Evolutionary conservation across 2,888 invertebrate genomes (phyloP).

Genomic region (Dicyrtomina minuta): DNA sequence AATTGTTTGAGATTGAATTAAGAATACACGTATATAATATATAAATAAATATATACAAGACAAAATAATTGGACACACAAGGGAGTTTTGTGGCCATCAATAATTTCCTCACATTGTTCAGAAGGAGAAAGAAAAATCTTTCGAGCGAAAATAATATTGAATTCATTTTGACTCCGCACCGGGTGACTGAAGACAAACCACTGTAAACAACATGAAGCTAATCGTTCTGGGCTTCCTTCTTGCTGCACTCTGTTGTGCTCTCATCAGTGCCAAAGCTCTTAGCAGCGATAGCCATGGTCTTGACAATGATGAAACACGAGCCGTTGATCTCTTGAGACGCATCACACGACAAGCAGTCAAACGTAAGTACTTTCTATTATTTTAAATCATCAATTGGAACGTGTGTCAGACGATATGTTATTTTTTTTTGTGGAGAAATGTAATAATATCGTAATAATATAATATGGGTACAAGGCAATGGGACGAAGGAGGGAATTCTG

Average conservation of each 20-base stretch:
- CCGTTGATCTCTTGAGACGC: constrained; percentile 45
- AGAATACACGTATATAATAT: no score
- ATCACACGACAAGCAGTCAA: constrained; percentile 44
- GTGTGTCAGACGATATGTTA: not conserved
- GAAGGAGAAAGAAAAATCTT: no score
- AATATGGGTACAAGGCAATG: not conserved
- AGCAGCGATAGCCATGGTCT: constrained; percentile 29
- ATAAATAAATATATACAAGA: no score
- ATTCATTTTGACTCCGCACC: no score
- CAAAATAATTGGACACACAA: no score
- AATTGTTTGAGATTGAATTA: no score
- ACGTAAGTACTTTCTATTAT: constrained; percentile 12
- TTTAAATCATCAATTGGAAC: not conserved
- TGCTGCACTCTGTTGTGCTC: constrained; percentile 37
- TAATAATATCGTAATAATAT: not conserved
- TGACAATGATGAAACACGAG: constrained; percentile 34
- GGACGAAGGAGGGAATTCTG: no score
- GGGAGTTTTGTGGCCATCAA: no score
- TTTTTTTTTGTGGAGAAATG: not conserved
- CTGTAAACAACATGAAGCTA: constrained; percentile 38
- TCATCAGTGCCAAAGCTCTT: constrained; percentile 43
- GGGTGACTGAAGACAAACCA: no score
- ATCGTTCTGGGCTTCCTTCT: constrained; percentile 36
- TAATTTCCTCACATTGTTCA: no score
- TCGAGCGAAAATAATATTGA: no score